A percentile compares a stretch with the other conserved stretches of the same genome.
Conservation (phyloP, 2,797 vertebrate genomes). For the Astyanax mexicanus region DNA sequence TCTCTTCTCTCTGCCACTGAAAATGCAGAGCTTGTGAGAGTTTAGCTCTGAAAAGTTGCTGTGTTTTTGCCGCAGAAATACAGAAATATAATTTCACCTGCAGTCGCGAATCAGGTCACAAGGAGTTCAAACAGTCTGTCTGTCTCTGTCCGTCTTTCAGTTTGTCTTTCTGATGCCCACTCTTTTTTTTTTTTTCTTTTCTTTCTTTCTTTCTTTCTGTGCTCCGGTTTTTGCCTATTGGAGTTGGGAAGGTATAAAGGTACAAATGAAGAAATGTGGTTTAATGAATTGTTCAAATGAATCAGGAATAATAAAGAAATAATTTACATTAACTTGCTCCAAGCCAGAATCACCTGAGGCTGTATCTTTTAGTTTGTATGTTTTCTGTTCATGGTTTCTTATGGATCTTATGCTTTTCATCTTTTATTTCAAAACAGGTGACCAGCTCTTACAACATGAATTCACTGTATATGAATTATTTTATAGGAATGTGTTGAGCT, state of each 20-base stretch:
- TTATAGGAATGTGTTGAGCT: no score
- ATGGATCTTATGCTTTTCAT: no score
- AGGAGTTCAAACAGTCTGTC: slow-evolving; percentile 12
- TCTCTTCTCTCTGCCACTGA: slow-evolving; percentile 32
- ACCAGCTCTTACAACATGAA: background rate
- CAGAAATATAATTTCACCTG: slow-evolving; percentile 20
- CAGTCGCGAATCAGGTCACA: slow-evolving; percentile 2
- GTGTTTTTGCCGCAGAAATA: slow-evolving; percentile 1
- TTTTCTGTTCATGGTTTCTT: no score
- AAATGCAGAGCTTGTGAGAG: slow-evolving; percentile 14
- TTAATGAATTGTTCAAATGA: background rate
- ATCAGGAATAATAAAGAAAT: background rate
- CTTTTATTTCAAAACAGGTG: no score
- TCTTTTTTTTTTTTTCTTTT: background rate
- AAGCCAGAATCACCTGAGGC: no score
- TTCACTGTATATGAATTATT: background rate
- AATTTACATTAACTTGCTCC: background rate
- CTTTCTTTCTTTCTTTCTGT: background rate
- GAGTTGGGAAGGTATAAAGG: background rate
- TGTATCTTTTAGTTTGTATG: no score
- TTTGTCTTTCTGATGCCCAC: background rate
- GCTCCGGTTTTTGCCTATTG: background rate
- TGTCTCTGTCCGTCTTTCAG: background rate
- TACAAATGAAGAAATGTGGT: background rate
- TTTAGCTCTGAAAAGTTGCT: background rate